Percentiles rank a stretch among this genome's conserved stretches.
Evolutionary conservation across 2,888 invertebrate genomes (phyloP).

Genomic region (Clepsis dumicolana): DNA sequence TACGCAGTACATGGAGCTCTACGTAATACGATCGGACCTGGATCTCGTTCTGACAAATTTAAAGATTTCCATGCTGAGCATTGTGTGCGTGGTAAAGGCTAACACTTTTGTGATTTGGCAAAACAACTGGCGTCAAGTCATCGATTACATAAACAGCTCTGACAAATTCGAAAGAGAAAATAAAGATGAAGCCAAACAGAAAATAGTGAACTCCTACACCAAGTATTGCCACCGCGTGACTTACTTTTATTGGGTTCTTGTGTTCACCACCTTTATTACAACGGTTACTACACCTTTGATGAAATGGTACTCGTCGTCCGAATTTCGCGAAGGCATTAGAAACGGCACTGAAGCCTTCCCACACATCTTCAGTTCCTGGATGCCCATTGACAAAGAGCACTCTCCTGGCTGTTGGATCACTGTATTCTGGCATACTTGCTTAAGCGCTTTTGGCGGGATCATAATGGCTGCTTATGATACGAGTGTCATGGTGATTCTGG

Average conservation of each 20-base stretch:
- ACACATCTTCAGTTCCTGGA: conserved; percentile 77
- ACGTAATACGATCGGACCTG: conserved; percentile 66
- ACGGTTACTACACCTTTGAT: conserved; percentile 63
- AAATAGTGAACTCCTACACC: conserved; percentile 66
- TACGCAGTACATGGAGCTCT: conserved; percentile 71
- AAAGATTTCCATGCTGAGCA: conserved; percentile 74
- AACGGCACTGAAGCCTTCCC: conserved; percentile 71
- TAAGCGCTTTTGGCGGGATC: conserved; percentile 65
- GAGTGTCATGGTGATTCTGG: conserved; percentile 66
- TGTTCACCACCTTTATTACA: conserved; percentile 65
- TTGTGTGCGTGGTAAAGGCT: conserved; percentile 68
- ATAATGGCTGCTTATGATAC: conserved; percentile 71
- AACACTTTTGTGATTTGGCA: conserved; percentile 71
- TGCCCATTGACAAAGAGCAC: conserved; percentile 71
- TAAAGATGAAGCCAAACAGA: conserved; percentile 52
- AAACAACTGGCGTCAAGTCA: conserved; percentile 63
- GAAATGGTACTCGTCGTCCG: conserved; percentile 60
- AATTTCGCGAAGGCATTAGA: conserved; percentile 60
- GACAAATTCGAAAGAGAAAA: conserved; percentile 68
- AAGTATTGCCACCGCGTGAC: conserved; percentile 68
- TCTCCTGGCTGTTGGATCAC: conserved; percentile 72
- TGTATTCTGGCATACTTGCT: conserved; percentile 61
- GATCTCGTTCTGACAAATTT: conserved; percentile 71
- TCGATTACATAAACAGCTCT: conserved; percentile 68
- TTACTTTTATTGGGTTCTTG: conserved; percentile 71